Evolutionary conservation across 2,113 vertebrate species (phyloP).

Genomic region (Strix aluco): DNA sequence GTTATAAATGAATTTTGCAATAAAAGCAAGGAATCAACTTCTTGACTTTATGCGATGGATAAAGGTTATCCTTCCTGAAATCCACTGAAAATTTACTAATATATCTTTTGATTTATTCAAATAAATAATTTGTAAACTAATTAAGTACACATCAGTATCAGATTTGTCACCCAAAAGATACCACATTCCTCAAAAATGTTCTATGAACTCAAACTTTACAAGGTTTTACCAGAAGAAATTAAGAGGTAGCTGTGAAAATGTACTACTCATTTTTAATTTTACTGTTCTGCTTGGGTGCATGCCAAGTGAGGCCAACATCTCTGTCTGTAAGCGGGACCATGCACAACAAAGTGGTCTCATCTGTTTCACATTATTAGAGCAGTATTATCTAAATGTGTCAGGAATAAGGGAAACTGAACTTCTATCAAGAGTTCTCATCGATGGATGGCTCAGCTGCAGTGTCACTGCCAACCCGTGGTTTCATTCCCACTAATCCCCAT

Average conservation of each 20-base stretch:
- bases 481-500: background rate
- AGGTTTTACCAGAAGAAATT: background rate
- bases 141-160: background rate
- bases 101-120: background rate
- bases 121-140: background rate
- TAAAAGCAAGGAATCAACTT: background rate
- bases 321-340: background rate
- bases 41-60: background rate
- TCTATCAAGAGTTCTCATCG: background rate
- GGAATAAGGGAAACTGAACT: background rate
- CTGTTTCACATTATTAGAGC: background rate
- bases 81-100: background rate
- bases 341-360: background rate
- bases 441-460: background rate
- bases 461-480: background rate
- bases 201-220: background rate
- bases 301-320: background rate
- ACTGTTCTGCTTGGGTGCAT: background rate
- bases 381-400: background rate
- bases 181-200: background rate
- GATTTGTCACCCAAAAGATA: background rate
- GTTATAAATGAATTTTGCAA: background rate
- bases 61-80: background rate
- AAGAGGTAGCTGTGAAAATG: background rate
- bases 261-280: background rate